Conservation (phyloP, 2,797 vertebrate genomes). For the Taeniopygia guttata region DNA sequence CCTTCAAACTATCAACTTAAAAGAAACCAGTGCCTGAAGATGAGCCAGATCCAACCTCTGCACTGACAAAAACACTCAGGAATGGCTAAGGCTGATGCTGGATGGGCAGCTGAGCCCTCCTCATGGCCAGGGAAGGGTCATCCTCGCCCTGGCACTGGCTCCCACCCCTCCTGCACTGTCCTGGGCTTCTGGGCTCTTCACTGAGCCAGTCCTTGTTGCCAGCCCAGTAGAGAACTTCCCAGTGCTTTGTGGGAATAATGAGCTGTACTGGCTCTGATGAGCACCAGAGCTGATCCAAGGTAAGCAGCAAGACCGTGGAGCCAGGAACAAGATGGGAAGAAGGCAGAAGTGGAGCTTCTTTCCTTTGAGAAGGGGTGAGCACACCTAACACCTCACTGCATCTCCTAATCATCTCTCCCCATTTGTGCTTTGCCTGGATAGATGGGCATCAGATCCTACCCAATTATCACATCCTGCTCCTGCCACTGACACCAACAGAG, state of each 20-base stretch:
- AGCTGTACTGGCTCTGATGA: neutral
- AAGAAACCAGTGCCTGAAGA: neutral
- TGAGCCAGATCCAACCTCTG: neutral
- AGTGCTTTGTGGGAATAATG: neutral
- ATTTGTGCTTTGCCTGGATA: neutral
- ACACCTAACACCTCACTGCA: neutral
- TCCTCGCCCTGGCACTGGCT: neutral
- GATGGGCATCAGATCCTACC: neutral
- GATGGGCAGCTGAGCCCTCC: neutral
- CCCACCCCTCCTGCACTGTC: neutral
- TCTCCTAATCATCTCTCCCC: neutral
- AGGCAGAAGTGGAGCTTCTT: neutral
- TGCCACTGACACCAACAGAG: neutral
- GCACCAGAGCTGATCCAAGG: neutral
- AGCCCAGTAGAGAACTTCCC: neutral
- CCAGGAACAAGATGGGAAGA: neutral
- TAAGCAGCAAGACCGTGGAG: neutral
- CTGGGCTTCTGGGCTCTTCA: neutral
- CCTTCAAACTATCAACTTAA: neutral
- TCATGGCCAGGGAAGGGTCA: neutral
- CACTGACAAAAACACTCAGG: neutral
- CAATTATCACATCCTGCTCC: neutral
- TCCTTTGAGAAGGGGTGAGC: neutral
- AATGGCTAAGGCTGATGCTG: neutral
- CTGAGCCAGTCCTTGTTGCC: neutral